A percentile compares a stretch with the other conserved stretches of the same genome.
phyloP scores from a whole-genome alignment of 2,888 invertebrate species.

The Lithophane leautieri region DNA sequence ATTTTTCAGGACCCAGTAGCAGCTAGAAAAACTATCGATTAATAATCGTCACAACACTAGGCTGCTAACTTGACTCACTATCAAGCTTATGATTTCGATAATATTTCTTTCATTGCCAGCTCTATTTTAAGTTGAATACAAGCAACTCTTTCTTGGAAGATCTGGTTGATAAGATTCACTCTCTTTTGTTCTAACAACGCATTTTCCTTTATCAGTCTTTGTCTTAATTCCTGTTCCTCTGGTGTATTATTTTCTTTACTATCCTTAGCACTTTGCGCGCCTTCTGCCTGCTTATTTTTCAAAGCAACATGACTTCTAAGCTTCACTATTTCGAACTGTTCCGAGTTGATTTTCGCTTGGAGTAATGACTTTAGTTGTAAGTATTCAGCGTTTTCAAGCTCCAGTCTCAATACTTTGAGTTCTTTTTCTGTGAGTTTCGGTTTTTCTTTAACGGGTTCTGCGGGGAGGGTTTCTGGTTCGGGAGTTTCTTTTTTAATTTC shows the following conservation, averaged over 20 bases:
- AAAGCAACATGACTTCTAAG: constrained; percentile 90
- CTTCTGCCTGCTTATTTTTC: constrained; percentile 86
- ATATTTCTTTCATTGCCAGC: constrained; percentile 91
- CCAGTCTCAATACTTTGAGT: constrained; percentile 89
- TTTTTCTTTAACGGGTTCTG: constrained; percentile 79
- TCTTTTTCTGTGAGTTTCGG: constrained; percentile 91
- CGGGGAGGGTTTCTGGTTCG: constrained; percentile 71
- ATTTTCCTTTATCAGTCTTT: constrained; percentile 91
- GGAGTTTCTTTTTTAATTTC: constrained; percentile 69
- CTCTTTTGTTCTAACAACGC: constrained; percentile 92
- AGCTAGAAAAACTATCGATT: background rate
- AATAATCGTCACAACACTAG: background rate
- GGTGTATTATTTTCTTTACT: constrained; percentile 79
- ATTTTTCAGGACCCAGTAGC: background rate
- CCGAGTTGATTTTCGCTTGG: constrained; percentile 93
- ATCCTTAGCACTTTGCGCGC: constrained; percentile 76
- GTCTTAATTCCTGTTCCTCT: constrained; percentile 84
- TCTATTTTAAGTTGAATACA: constrained; percentile 94
- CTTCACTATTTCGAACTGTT: constrained; percentile 93
- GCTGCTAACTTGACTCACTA: no score
- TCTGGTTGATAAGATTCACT: constrained; percentile 92
- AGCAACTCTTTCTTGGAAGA: constrained; percentile 93
- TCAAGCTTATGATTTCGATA: constrained; percentile 84
- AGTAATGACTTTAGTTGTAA: constrained; percentile 92
- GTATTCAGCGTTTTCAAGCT: constrained; percentile 92